Evolutionary conservation across 2,113 vertebrate genomes (phyloP), one percentile per base, ranked within the genome.

Genomic region (Colinus virginianus): DNA sequence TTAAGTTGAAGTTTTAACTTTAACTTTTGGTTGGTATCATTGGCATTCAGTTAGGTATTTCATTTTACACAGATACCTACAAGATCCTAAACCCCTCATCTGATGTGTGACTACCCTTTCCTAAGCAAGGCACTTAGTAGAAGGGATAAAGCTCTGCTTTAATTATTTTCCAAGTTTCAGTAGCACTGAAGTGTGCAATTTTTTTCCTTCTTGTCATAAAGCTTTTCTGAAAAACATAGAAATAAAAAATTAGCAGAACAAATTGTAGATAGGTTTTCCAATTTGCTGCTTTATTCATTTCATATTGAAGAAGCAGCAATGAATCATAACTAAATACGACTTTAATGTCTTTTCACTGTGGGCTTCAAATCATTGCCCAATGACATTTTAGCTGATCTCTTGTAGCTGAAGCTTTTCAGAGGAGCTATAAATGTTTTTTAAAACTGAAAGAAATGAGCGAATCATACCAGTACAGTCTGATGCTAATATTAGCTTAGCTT

Each of bases 211-310:
- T 51, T 63, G 26, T 69, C 64, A 34, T 66, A 87, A 78, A 87
- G 46, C 58, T 46, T 56, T 42, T 67, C 26, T n/a, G 51, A 68
- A 76, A 71, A 58, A 34, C 18, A 34, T 55, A 22, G 34, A 78
- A 36, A 34, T 59, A 22, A 58, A 78, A 36, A 87, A 78, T 63
- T 91, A 86, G 71, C 82, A 32, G 88, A 95, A 78, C 63, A 91
- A 87, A 91, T 67, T 84, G 53, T 88, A 45, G 83, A 64, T 63
- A 46, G 69, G 42, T 79, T 94, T 90, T 94, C 84, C 17, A 22
- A 90, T 96, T 94, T 93, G 85, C 64, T 90, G 32, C 46, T 75
- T 94, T 62, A 13, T 85, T 90, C 84, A 70, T 26, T 94, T 61
- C 61, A 48, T 91, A 62, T 84, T 94, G 68, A 90, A 84, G 75